Percentiles rank a stretch among this genome's conserved stretches.
These are phyloP conservation scores for Geothlypis trichas DNA, from an alignment of 2,113 vertebrate genomes.

Conservation along the genomic window DNA sequence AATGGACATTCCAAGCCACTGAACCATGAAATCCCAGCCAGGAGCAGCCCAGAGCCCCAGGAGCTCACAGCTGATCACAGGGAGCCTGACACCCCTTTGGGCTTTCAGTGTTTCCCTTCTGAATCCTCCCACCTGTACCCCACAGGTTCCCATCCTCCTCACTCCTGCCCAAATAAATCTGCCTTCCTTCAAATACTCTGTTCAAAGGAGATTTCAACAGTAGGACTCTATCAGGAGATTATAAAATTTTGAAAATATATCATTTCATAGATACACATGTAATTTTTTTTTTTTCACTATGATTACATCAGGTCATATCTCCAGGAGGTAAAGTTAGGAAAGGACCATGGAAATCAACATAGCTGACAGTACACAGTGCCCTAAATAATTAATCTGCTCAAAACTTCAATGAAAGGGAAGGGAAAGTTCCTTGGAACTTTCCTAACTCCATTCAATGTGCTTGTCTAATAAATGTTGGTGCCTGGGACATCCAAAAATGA, in stretches of 20 bases:
- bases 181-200: not conserved
- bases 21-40: not conserved
- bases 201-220: not conserved
- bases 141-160: not conserved
- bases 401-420: not conserved
- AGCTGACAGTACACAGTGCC: not conserved
- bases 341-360: not conserved
- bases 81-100: not conserved
- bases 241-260: not conserved
- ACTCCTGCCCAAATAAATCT: not conserved
- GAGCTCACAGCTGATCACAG: not conserved
- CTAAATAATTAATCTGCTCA: not conserved
- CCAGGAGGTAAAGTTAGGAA: not conserved
- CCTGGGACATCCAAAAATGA: not conserved
- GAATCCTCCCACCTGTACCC: not conserved
- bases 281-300: not conserved
- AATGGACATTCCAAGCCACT: not conserved
- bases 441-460: not conserved
- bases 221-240: not conserved
- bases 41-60: not conserved
- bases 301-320: not conserved
- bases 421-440: not conserved
- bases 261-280: accelerated
- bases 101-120: not conserved
- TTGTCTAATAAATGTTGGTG: not conserved